These are phyloP conservation scores for Hypotaenidia okinawae DNA, from an alignment of 2,797 vertebrate species.

Conservation along the genomic window DNA sequence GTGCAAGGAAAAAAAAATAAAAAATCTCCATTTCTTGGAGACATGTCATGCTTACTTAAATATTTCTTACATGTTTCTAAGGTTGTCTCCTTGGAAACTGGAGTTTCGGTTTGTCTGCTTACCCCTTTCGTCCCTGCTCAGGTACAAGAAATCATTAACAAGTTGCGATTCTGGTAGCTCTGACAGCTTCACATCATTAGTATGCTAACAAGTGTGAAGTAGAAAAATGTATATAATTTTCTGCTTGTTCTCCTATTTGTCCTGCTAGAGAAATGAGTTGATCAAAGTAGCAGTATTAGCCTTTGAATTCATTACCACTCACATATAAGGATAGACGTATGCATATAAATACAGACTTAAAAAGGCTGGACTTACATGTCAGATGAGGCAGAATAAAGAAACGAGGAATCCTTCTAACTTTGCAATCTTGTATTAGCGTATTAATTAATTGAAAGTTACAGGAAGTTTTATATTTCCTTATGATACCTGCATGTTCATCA, in stretches of 20 bases:
- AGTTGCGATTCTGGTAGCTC: constrained; percentile 5
- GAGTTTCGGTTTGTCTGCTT: constrained; percentile 44
- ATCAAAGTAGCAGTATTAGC: background rate
- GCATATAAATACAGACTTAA: background rate
- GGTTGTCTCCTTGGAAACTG: constrained; percentile 64
- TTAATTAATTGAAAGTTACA: background rate
- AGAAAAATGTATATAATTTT: constrained; percentile 49
- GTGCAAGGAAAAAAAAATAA: background rate
- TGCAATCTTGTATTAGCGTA: background rate
- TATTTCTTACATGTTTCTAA: constrained; percentile 39
- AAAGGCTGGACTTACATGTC: background rate
- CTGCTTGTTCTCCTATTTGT: constrained; percentile 26
- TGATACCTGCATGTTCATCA: background rate
- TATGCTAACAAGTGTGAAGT: background rate
- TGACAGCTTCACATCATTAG: constrained; percentile 45
- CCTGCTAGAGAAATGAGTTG: background rate
- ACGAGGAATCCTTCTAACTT: background rate
- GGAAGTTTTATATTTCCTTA: background rate
- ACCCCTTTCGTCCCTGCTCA: background rate
- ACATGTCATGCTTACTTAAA: background rate
- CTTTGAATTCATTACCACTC: background rate
- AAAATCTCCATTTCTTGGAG: background rate
- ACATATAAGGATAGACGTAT: background rate
- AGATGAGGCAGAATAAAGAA: background rate
- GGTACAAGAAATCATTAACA: constrained; percentile 41